Percentiles rank a stretch among this genome's conserved stretches.
Evolutionary conservation across 1,140 invertebrate genomes (phyloP).

Genomic region (Planococcus citri): DNA sequence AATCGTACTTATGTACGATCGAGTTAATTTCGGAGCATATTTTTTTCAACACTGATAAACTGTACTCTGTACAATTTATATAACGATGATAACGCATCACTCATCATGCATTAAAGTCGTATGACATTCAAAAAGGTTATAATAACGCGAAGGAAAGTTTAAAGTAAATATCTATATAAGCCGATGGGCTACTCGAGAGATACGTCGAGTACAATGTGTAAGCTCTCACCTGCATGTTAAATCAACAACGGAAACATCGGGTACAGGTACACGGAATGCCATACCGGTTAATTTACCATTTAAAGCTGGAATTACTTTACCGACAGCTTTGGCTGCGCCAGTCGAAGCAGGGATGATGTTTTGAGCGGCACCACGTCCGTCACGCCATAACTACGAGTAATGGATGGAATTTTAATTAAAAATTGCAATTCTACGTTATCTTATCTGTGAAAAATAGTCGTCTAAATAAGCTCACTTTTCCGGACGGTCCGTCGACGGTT

Average conservation of each 20-base stretch:
- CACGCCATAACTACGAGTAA: conserved; percentile 72
- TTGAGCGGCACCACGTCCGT: conserved; percentile 86
- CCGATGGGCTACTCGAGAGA: not conserved
- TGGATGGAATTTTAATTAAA: conserved; percentile 24
- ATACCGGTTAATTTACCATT: conserved; percentile 93
- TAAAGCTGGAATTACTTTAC: conserved; percentile 90
- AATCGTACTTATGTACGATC: no score
- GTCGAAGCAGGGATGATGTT: conserved; percentile 99
- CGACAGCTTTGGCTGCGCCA: conserved; percentile 96
- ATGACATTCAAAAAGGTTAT: no score
- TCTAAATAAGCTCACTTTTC: conserved; percentile 57
- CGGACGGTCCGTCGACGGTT: conserved; percentile 91
- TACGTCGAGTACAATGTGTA: no score
- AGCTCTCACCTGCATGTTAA: conserved; percentile 51
- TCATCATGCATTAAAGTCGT: no score
- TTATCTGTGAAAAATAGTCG: no score
- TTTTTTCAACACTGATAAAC: no score
- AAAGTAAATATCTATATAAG: no score
- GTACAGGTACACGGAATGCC: conserved; percentile 94
- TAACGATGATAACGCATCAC: no score
- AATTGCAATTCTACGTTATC: not conserved
- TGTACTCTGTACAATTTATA: no score
- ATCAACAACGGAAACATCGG: conserved; percentile 95
- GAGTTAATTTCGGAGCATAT: no score
- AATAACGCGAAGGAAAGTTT: no score